Percentiles rank a stretch among this genome's conserved stretches.
phyloP scores from a whole-genome alignment of 2,888 invertebrate genomes.

The Apotomis capreana region DNA sequence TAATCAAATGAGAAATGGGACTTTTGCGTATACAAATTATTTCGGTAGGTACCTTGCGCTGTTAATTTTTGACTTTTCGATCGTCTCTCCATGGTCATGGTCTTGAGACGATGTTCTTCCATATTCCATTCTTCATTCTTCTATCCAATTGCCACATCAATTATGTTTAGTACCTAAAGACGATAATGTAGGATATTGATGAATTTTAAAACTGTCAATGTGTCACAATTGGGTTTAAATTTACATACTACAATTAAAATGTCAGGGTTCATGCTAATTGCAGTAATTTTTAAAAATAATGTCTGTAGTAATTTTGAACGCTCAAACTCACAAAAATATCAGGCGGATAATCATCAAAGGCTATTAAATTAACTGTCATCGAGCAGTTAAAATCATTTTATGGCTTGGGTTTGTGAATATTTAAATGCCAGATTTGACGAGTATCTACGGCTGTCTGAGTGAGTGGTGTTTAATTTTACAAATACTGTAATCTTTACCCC shows the following conservation, averaged over 20 bases:
- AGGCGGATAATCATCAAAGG: constrained; percentile 49
- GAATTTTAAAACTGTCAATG: not conserved
- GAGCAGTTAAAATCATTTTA: constrained; percentile 47
- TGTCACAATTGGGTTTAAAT: constrained; percentile 1
- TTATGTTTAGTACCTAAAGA: not conserved
- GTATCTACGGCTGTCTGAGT: constrained; percentile 48
- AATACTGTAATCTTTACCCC: not conserved
- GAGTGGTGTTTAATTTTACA: constrained; percentile 9
- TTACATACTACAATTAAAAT: constrained; percentile 51
- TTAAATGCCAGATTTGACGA: constrained; percentile 50
- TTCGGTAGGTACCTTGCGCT: no score
- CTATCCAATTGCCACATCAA: no score
- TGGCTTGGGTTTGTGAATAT: constrained; percentile 44
- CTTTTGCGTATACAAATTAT: no score
- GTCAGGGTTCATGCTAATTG: constrained; percentile 59
- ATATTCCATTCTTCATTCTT: no score
- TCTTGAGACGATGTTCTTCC: no score
- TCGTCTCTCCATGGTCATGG: no score
- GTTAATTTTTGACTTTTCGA: no score
- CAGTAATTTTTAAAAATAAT: constrained; percentile 53
- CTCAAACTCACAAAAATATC: constrained; percentile 55
- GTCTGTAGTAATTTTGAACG: constrained; percentile 51
- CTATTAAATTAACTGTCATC: constrained; percentile 48
- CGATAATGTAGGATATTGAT: not conserved
- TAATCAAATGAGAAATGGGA: not conserved